Base-by-base conservation (phyloP, 2,888 invertebrate species). In the Mimumesa dahlbomi region DNA sequence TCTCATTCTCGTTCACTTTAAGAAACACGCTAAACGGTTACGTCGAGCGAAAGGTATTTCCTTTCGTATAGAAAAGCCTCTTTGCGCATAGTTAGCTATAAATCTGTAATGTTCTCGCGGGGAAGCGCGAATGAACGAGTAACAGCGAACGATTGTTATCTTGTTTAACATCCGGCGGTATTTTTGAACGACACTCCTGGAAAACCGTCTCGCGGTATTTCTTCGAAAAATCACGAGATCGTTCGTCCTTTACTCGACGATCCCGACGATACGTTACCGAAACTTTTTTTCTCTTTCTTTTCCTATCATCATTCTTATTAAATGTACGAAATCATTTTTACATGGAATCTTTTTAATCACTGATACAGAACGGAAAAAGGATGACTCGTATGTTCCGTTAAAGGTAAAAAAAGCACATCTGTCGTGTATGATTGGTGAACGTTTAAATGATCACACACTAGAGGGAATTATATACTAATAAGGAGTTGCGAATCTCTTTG, bases 111-210 rank as follows among this genome's bases (percentile, higher is more conserved):
- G 43, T 9, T 40, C 46, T 13, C 57, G 45, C 36, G 46, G 9
- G n/a, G 31, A 43, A 42, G 36, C 49, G 67, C 16, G 69, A 66
- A 54, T 46, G 67, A 66, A 66, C 58, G 69, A 31, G 57, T 34
- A 66, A 59, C 53, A 36, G 42, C 57, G 56, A 66, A 57, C 61
- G 61, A 73, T 73, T 69, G 64, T 75, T 73, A 62, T 65, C 58
- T 62, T 73, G 73, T 62, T 68, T 62, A 62, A 65, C 53, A 36
- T 43, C 43, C 57, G 42, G 45, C 19, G 67, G 38, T 68, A 64
- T 75, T 76, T 73, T 49, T 38, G 38, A 22, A 65, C 52, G 49
- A 52, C 38, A 42, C 52, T 67, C 49, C 13, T 29, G 67, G 53
- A 76, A 72, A 61, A 46, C 4, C 45, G 53, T 67, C 63, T 57